Evolutionary conservation across 1,140 invertebrate genomes (phyloP), one percentile per base, ranked within the genome.

Genomic region (Zophobas atratus): DNA sequence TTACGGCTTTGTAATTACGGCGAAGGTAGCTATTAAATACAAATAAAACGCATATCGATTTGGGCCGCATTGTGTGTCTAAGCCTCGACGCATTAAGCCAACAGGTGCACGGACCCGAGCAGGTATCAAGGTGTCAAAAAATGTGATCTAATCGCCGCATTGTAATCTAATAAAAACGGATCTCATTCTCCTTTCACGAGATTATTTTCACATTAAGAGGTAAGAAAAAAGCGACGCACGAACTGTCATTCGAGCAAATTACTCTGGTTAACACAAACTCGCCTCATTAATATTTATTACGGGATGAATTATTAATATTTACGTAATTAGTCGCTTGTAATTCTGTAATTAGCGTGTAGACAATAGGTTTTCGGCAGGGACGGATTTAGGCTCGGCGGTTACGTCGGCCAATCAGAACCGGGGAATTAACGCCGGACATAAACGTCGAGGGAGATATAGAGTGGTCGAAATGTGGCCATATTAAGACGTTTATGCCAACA

Each of bases 71-170:
- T 46, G 67, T 48, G 67, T 51, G 48, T 36, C 20, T 32, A 53
- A 41, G 39, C 41, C 43, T 71, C 34, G 39, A 72, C 38, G 70
- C 48, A 53, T 51, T 72, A 51, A 41, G 46, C 34, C 49, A 43
- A 73, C 71, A 73, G 71, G 71, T 73, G 71, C 49, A 72, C 46
- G n/a, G 46, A 56, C 71, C 71, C n/a, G 39, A 34, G n/a, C 49
- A 73, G 71, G 49, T 73, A 73, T 73, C 55, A 39, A 55, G 35
- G 71, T 73, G 71, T 73, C 71, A 73, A 73, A 73, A 73, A 73
- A 41, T 51, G 5, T 41, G 70, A 73, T 55, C 49, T 55, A 55
- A 73, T 73, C 71, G 55, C 48, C 51, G 20, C 60, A 67, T 67
- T 67, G 39, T 67, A 43, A 46, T 41, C 60, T 67, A 43, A 67